Percentiles rank a stretch among this genome's conserved stretches.
These are phyloP conservation scores for Oscarella lobularis DNA, from an alignment of 37 sponge, comb jelly and placozoan genomes.

Conservation along the genomic window DNA sequence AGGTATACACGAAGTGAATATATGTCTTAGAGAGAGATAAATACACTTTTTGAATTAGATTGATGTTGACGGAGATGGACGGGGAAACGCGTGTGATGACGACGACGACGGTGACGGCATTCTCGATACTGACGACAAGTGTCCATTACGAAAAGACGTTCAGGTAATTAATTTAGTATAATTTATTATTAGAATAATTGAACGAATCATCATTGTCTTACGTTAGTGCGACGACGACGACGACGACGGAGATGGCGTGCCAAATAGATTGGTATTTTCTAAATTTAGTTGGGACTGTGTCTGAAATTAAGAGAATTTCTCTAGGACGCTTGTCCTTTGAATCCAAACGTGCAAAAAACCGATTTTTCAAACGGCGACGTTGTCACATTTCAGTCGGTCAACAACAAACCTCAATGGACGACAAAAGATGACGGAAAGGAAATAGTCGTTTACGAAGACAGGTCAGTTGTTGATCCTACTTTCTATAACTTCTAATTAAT, in stretches of 20 bases:
- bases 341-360: background rate
- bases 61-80: slow-evolving; percentile 51
- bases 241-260: too few relatives aligned
- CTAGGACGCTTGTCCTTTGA: slow-evolving; percentile 4
- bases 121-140: background rate
- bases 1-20: too few relatives aligned
- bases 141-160: background rate
- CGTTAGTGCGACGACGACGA: too few relatives aligned
- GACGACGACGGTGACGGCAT: slow-evolving; percentile 1
- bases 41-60: too few relatives aligned
- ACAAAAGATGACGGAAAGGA: background rate
- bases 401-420: background rate
- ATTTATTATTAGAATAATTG: background rate
- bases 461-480: background rate
- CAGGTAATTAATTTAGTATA: background rate
- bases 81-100: slow-evolving; percentile 83
- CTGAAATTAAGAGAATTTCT: too few relatives aligned
- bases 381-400: background rate
- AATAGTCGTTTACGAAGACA: background rate
- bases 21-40: too few relatives aligned
- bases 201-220: too few relatives aligned
- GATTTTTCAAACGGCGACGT: background rate
- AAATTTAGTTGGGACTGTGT: too few relatives aligned
- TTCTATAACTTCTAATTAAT: background rate
- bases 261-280: too few relatives aligned